Conservation (phyloP, 2,797 vertebrate genomes). For the Melanogrammus aeglefinus region DNA sequence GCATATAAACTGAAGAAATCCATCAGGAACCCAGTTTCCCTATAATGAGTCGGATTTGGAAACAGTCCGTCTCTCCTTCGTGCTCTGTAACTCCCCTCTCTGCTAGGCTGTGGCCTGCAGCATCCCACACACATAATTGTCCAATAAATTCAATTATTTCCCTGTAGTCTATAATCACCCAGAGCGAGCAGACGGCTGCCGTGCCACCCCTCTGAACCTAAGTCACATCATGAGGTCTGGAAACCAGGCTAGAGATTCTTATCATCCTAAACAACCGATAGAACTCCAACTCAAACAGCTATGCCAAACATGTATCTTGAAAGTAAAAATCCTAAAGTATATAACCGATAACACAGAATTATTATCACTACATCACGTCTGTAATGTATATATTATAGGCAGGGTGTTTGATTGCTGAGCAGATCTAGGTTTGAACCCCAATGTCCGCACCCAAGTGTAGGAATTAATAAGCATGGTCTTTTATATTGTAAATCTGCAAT, state of each 20-base stretch:
- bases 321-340: not conserved
- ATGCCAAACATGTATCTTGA: not conserved
- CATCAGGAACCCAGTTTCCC: not conserved
- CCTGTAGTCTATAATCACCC: not conserved
- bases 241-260: not conserved
- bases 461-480: not conserved
- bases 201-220: not conserved
- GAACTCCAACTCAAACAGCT: not conserved
- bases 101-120: not conserved
- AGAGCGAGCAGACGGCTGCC: not conserved
- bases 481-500: not conserved
- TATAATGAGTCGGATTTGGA: not conserved
- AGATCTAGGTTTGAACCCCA: not conserved
- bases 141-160: not conserved
- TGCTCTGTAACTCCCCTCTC: not conserved
- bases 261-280: not conserved
- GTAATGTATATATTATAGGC: not conserved
- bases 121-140: constrained; percentile 1
- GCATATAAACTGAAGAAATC: not conserved
- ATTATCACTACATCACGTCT: not conserved
- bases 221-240: not conserved
- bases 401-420: not conserved
- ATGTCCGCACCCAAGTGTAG: not conserved
- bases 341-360: not conserved
- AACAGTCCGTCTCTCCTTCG: not conserved